Evolutionary conservation across 2,888 invertebrate genomes (phyloP), one percentile per base, ranked within the genome.

Genomic region (Chironomus riparius): DNA sequence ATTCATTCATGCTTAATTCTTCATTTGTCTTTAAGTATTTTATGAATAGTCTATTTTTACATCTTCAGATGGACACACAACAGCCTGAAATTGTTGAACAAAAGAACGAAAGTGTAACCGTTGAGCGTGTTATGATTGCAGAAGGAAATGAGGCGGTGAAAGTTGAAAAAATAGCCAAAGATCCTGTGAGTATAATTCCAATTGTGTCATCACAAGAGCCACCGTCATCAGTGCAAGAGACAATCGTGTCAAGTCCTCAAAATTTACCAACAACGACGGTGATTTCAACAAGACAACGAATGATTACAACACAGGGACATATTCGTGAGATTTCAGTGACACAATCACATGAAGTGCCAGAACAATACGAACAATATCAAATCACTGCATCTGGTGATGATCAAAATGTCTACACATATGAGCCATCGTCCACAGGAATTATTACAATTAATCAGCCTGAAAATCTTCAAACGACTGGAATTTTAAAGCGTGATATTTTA

Each of bases 221-320:
- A 68, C 70, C 38, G 5, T 68, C 68, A 68, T 7, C 38, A 15
- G 68, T 72, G 3, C 62, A 76, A 10, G 72, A 70, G 47, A 72
- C 48, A 24, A 22, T 65, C 13, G 72, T 61, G 4, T 24, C 71
- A 21, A 24, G 22, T 65, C 21, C 21, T 3, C 65, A 21, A 13
- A 72, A 56, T 1, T 75, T 77, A 70, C 77, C 76, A 47, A 65
- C 78, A 75, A 13, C 79, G 76, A 73, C 78, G 65, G 77, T 80
- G 81, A 28, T 79, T 80, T 3, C 82, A 80, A 76, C 82, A 82
- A 21, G 77, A 13, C 77, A 77, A 5, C 81, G 84, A 48, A 84
- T 84, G 71, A 79, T 84, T 24, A 84, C 84, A 77, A 84, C 85
- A 21, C 81, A 83, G 4, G 84, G 84, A 22, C 84, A 84, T 68